Base-by-base conservation (phyloP, 2,888 invertebrate genomes). In the Entomobrya multifasciata region DNA sequence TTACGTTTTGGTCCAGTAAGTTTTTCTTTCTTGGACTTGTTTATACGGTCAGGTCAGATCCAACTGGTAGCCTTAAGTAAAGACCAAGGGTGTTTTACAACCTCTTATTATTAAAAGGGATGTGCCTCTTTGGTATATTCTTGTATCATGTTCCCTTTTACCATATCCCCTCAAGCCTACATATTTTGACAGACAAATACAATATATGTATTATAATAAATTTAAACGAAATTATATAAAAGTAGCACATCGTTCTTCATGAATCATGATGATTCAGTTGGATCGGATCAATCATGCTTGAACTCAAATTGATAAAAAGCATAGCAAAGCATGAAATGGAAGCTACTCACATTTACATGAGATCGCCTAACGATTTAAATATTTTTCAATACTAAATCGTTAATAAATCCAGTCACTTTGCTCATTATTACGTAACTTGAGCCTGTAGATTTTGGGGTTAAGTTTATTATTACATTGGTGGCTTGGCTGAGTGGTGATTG, bases 361-460 rank as follows among this genome's bases (percentile, higher is more conserved):
- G 47, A 44, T 44, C 47, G 77, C 27, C 25, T 36, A 52, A 22
- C 52, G 67, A 67, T 80, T 67, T 67, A 67, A 80, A 80, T 80
- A 79, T 67, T 80, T 17, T 72, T n/a, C 72, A 49, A 72, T n/a
- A 72, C 62, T 49, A 74, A 82, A 60, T 72, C 81, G 72, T 72
- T 57, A 72, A 60, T 72, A 57, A 74, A 74, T 82, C 57, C 65
- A 82, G 57, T 72, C 44, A 25, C 55, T 81, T n/a, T 27, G 36
- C 22, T 70, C 67, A 36, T 72, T 72, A 72, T 72, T 72, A 72
- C 49, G 72, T 72, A 72, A 72, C 72, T 72, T 52, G 72, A 72
- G 72, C 72, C 49, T 52, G 49, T 67, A 52, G 72, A 72, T 72
- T 72, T 49, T 72, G 49, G 72, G 49, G 72, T 72, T 72, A 72